Evolutionary conservation across 2,888 invertebrate genomes (phyloP).

Genomic region (Scaptodrosophila latifasciaeformis): DNA sequence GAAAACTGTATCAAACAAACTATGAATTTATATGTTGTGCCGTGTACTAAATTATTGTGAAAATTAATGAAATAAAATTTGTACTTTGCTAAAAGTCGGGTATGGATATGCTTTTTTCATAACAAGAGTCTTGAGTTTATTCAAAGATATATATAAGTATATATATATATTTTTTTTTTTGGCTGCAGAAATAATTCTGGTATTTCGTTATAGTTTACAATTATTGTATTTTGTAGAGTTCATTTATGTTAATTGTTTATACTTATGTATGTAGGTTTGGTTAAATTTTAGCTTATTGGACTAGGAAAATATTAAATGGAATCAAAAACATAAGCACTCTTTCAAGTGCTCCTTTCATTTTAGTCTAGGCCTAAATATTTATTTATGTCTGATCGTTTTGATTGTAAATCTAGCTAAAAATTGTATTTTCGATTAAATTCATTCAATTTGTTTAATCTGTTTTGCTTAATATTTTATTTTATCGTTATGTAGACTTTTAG

Average conservation of each 20-base stretch:
- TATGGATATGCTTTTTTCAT: conserved; percentile 63
- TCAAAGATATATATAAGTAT: conserved; percentile 51
- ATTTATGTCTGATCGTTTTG: conserved; percentile 11
- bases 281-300: conserved; percentile 25
- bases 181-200: conserved; percentile 56
- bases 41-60: conserved; percentile 8
- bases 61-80: neutral
- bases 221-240: conserved; percentile 60
- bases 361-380: conserved; percentile 20
- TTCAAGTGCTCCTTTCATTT: conserved; percentile 22
- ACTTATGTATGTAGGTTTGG: conserved; percentile 9
- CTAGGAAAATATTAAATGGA: conserved; percentile 61
- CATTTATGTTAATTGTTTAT: conserved; percentile 6
- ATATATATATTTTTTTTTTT: conserved; percentile 20
- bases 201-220: conserved; percentile 51
- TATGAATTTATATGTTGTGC: conserved; percentile 11
- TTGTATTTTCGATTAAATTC: conserved; percentile 53
- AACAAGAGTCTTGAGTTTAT: conserved; percentile 71
- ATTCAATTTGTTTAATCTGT: conserved; percentile 36
- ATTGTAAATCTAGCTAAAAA: conserved; percentile 64
- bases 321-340: conserved; percentile 53
- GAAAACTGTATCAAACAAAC: neutral
- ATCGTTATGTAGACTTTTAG: conserved; percentile 8
- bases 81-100: neutral
- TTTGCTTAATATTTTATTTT: conserved; percentile 29